Conservation (phyloP, 2,113 vertebrate species). For the Oreochromis spilurus region DNA sequence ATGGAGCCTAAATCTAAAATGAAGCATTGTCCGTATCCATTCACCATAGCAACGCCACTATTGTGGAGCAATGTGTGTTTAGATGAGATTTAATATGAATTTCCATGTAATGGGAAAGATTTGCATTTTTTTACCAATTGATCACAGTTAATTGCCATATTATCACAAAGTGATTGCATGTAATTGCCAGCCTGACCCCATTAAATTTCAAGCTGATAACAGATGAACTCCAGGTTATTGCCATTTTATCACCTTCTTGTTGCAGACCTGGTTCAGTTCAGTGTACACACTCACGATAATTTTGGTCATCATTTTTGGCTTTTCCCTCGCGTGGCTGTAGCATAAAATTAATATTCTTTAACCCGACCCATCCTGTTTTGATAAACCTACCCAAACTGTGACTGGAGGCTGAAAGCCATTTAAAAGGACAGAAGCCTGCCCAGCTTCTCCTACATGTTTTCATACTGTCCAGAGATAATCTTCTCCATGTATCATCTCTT, state of each 20-base stretch:
- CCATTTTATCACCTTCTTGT: not conserved
- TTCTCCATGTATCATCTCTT: not conserved
- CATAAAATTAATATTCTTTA: not conserved
- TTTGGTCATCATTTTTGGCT: not conserved
- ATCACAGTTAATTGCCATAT: not conserved
- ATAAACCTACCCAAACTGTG: not conserved
- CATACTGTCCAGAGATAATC: not conserved
- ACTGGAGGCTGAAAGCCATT: not conserved
- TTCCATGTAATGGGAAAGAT: not conserved
- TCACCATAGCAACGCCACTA: not conserved
- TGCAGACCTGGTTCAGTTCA: not conserved
- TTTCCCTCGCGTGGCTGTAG: rapidly evolving
- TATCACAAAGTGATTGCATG: not conserved
- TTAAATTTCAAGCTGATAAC: not conserved
- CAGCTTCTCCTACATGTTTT: not conserved
- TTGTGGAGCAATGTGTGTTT: not conserved
- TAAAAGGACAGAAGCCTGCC: not conserved
- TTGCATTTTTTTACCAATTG: not conserved
- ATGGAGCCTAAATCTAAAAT: not conserved
- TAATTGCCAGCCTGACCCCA: not conserved
- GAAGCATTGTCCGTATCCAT: not conserved
- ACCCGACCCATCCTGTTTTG: not conserved
- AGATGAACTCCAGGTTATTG: not conserved
- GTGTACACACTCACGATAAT: not conserved
- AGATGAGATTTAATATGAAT: not conserved